These are phyloP conservation scores for Choloepus hoffmanni DNA, from an alignment of 2,113 vertebrate genomes.

Conservation along the genomic window DNA sequence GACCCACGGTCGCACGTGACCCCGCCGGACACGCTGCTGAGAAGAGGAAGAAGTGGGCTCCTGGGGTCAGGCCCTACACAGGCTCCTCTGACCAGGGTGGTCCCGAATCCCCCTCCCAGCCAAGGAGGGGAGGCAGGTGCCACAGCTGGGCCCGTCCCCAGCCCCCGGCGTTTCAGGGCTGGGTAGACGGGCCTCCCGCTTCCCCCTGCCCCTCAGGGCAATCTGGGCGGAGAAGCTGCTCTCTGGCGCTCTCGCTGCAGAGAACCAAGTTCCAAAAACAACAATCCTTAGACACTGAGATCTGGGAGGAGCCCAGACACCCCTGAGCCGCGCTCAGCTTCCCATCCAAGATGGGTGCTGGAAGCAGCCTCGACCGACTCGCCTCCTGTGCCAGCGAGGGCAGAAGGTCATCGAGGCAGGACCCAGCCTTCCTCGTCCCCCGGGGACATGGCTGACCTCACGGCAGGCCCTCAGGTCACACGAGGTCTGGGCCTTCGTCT, in stretches of 20 bases:
- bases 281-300: not conserved
- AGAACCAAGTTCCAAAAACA: too few species aligned
- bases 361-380: fast-evolving
- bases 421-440: not conserved
- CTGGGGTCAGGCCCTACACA: fast-evolving
- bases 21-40: not conserved
- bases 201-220: fast-evolving
- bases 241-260: not conserved
- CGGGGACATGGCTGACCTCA: fast-evolving
- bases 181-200: not conserved
- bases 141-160: fast-evolving
- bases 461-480: not conserved
- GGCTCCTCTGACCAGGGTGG: fast-evolving
- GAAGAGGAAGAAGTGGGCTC: not conserved
- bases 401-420: not conserved
- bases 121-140: too few species aligned
- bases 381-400: not conserved
- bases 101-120: fast-evolving
- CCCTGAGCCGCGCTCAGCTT: fast-evolving
- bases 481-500: fast-evolving
- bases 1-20: fast-evolving
- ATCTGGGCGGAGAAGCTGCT: not conserved
- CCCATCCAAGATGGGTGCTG: fast-evolving
- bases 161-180: not conserved
- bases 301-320: fast-evolving